Evolutionary conservation across 1,140 invertebrate genomes (phyloP).

Genomic region (Saccostrea echinata): DNA sequence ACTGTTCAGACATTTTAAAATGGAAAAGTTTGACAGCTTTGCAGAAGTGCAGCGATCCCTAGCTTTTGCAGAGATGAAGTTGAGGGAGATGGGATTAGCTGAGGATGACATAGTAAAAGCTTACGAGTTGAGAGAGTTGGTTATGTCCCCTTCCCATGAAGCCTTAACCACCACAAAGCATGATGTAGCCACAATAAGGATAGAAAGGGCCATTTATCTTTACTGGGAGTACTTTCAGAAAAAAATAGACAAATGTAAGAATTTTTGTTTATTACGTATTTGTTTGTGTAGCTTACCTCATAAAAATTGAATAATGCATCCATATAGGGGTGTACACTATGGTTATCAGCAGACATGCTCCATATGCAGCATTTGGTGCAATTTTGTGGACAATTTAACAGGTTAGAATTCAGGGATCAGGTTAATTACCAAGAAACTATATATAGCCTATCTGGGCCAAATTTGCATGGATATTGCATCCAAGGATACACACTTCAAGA

Average conservation of each 20-base stretch:
- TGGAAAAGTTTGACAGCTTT: conserved; percentile 25
- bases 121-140: background rate
- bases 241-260: background rate
- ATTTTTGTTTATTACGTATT: background rate
- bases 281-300: background rate
- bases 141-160: conserved; percentile 1
- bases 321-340: too few species aligned
- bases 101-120: background rate
- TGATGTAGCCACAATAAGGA: background rate
- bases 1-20: background rate
- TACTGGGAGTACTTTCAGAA: conserved; percentile 28
- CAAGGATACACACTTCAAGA: too few species aligned
- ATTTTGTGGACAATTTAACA: too few species aligned
- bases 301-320: too few species aligned
- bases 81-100: background rate
- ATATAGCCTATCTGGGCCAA: too few species aligned
- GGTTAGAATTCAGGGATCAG: too few species aligned
- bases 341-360: too few species aligned
- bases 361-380: too few species aligned
- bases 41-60: background rate
- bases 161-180: background rate
- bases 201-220: background rate
- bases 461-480: too few species aligned
- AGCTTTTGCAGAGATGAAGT: background rate
- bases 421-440: too few species aligned